A percentile compares a stretch with the other conserved stretches of the same genome.
These are phyloP conservation scores for Stegastes partitus DNA, from an alignment of 2,113 vertebrate species.

Conservation along the genomic window DNA sequence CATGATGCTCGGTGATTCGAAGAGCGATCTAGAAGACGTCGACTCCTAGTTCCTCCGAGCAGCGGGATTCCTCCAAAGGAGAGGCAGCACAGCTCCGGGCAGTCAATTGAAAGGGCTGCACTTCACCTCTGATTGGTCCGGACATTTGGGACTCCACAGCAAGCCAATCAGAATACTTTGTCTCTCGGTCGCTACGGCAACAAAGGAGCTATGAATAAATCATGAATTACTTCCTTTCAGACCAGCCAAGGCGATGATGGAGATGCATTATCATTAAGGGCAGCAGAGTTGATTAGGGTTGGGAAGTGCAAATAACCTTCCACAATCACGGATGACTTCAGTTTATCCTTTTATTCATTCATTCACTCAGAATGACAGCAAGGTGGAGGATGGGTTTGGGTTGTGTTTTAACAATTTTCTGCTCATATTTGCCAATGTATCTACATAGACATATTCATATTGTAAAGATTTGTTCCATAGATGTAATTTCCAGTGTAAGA, in stretches of 20 bases:
- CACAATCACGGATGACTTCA: slow-evolving; percentile 73
- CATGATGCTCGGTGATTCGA: slow-evolving; percentile 97
- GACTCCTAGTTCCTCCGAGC: slow-evolving; percentile 87
- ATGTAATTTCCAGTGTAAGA: slow-evolving; percentile 92
- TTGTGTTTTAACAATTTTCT: slow-evolving; percentile 86
- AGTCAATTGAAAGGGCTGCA: slow-evolving; percentile 75
- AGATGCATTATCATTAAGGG: slow-evolving; percentile 68
- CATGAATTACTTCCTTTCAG: slow-evolving; percentile 72
- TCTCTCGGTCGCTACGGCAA: slow-evolving; percentile 67
- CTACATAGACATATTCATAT: slow-evolving; percentile 90
- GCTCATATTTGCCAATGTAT: slow-evolving; percentile 85
- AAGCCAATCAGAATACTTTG: slow-evolving; percentile 70
- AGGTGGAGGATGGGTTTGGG: slow-evolving; percentile 66
- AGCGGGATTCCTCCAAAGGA: slow-evolving; percentile 65
- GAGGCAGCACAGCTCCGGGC: slow-evolving; percentile 71
- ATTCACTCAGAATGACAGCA: slow-evolving; percentile 74
- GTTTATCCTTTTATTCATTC: slow-evolving; percentile 78
- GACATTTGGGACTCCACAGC: slow-evolving; percentile 69
- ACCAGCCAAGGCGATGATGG: slow-evolving; percentile 61
- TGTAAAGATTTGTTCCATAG: slow-evolving; percentile 92
- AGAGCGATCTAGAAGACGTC: slow-evolving; percentile 97
- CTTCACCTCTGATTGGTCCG: slow-evolving; percentile 76
- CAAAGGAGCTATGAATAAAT: slow-evolving; percentile 73
- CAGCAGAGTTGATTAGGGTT: slow-evolving; percentile 60
- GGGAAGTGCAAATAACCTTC: slow-evolving; percentile 56